These are phyloP conservation scores for Lacerta agilis DNA, from an alignment of 2,797 vertebrate species.

Conservation along the genomic window DNA sequence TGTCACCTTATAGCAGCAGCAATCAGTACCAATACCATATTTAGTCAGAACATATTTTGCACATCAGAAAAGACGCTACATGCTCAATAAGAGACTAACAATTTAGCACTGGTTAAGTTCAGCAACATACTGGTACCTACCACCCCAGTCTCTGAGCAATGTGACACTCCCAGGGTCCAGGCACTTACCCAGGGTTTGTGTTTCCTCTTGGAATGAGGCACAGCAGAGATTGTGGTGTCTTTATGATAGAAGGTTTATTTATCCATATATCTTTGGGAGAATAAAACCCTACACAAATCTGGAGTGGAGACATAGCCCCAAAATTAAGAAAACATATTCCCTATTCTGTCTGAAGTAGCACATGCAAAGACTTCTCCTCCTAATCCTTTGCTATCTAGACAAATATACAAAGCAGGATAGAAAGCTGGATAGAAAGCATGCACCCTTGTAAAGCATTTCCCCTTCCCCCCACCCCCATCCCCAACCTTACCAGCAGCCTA, in stretches of 20 bases:
- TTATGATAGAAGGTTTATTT: too few species aligned
- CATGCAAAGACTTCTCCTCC: background rate
- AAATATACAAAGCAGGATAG: conserved; percentile 23
- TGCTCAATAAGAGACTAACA: background rate
- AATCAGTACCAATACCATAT: fast-evolving
- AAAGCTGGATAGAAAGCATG: background rate
- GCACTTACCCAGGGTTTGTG: too few species aligned
- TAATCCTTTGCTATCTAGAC: background rate
- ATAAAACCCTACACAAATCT: too few species aligned
- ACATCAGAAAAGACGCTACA: background rate
- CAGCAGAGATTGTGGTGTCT: too few species aligned
- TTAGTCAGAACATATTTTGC: conserved; percentile 28
- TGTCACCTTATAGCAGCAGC: fast-evolving
- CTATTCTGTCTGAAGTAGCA: background rate
- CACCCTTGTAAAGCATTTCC: background rate
- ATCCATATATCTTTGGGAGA: too few species aligned
- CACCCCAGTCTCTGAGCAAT: too few species aligned
- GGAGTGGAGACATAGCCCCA: too few species aligned
- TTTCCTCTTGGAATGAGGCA: too few species aligned
- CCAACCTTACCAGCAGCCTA: conserved; percentile 6
- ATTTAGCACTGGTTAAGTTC: too few species aligned
- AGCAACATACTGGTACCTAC: too few species aligned
- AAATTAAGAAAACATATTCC: background rate
- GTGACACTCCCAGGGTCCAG: too few species aligned
- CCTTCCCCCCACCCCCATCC: too few species aligned